Base-by-base conservation (phyloP, 2,113 vertebrate genomes). In the Pycnonotus jocosus region DNA sequence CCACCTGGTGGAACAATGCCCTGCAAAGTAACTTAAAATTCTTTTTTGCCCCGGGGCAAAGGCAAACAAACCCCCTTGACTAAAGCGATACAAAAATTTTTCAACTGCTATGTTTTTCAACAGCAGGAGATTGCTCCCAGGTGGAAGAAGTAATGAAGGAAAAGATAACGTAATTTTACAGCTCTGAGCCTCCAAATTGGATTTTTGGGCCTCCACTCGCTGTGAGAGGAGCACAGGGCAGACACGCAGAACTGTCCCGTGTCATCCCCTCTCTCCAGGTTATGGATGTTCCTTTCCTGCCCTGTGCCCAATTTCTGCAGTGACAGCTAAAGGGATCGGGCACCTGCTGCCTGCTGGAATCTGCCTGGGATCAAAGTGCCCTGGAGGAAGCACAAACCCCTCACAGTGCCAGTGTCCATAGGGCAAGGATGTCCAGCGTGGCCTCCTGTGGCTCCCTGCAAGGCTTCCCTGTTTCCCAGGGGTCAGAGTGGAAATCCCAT, bases 391-490 rank as follows among this genome's bases (percentile, higher is more conserved):
- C 31, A 42, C 31, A 70, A 77, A 81, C 5, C 30, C n/a, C 68
- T 5, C 20, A 0, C 1, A 2, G 28, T 6, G 15, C 8, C 51
- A 6, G 7, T 6, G 33, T 27, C 40, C 51, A 2, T 7, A 0
- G 2, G 31, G 14, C 45, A 45, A 5, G 51, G 50, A 24, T 11
- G 51, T 16, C 54, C 78, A 30, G 10, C 0, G 1, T 48, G 70
- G 23, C 28, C 60, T 81, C 38, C 50, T 78, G 54, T 3, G 5
- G n/a, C 64, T 64, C 42, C 74, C 56, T 44, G 69, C 73, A 70
- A 70, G 56, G 35, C 27, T 38, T 35, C 47, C n/a, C 24, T 50
- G 25, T 64, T 44, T 35, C 38, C 57, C 47, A 40, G 38, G 24
- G 73, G 14, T 54, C 69, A 54, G 9, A 2, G 1, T 11, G 37